Evolutionary conservation across 2,888 invertebrate species (phyloP), one percentile per base, ranked within the genome.

Genomic region (Mycalesis mineus): DNA sequence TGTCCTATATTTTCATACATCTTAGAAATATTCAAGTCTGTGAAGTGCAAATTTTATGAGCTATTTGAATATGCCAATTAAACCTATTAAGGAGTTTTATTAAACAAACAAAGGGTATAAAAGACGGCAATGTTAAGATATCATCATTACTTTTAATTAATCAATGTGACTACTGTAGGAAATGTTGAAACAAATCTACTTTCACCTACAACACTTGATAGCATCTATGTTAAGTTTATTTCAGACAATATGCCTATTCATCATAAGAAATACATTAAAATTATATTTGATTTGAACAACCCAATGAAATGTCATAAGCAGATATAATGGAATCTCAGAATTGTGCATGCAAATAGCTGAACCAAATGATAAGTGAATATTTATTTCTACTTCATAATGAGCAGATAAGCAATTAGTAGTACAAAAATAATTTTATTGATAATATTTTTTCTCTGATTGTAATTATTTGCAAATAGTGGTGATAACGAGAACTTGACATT

Each of bases 271-370:
- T 44, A 33, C 15, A 47, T 33, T 48, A 22, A 45, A 36, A 48
- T 48, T 11, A 39, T 40, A 48, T 44, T 36, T 22, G 22, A 33
- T 33, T 33, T 33, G 11, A 13, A 44, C 49, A 54, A 31, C 49
- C 47, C 28, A 45, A 47, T 54, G 56, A 39, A 37, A 44, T 54
- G 42, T 31, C 49, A 44, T 36, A 54, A 60, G 57, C 57, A 51
- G 17, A 36, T 57, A 57, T 48, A 48, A 51, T 40, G 14, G 15
- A 8, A 33, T 47, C 13, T 42, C 42, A 41, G 17, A 49, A 33
- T 29, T 48, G 48, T 36, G 31, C 61, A 61, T 61, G 61, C 61
- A 55, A 53, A 55, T 54, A 55, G 31, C 41, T 17, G n/a, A 41
- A 45, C 40, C 45, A 39, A 53, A 60, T 57, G 56, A 41, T 54